Conservation (phyloP, 2,113 vertebrate genomes). For the Fukomys damarensis region DNA sequence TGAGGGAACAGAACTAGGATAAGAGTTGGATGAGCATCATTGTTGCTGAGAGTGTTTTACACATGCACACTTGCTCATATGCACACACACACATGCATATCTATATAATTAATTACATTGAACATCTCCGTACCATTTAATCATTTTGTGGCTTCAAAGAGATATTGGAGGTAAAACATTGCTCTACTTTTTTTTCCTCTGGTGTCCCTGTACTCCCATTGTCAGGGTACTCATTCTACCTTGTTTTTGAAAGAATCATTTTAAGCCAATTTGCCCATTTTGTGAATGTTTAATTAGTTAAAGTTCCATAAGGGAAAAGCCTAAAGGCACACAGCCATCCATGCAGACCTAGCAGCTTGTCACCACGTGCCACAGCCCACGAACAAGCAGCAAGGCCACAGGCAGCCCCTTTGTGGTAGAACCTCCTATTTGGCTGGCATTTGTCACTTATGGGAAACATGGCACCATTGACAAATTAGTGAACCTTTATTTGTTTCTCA, state of each 20-base stretch:
- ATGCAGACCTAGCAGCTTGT: background rate
- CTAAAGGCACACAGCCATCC: background rate
- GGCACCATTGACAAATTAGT: background rate
- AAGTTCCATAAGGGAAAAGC: background rate
- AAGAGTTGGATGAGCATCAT: background rate
- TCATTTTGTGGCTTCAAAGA: background rate
- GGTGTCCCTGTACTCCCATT: background rate
- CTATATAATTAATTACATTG: background rate
- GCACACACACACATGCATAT: background rate
- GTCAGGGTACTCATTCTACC: background rate
- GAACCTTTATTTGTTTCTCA: background rate
- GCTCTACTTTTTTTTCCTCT: background rate
- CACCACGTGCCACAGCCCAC: rapidly evolving
- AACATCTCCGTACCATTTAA: background rate
- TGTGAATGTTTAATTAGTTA: background rate
- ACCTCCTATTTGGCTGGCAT: background rate
- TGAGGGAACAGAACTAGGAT: background rate
- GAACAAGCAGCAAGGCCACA: background rate
- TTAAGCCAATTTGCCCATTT: background rate
- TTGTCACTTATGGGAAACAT: background rate
- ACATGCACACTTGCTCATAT: background rate
- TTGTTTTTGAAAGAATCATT: background rate
- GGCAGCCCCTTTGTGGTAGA: no score
- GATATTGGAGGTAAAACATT: background rate
- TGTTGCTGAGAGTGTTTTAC: background rate